A percentile compares a stretch with the other conserved stretches of the same genome.
Conservation (phyloP, 2,888 invertebrate genomes). For the Drosophila lacicola region DNA sequence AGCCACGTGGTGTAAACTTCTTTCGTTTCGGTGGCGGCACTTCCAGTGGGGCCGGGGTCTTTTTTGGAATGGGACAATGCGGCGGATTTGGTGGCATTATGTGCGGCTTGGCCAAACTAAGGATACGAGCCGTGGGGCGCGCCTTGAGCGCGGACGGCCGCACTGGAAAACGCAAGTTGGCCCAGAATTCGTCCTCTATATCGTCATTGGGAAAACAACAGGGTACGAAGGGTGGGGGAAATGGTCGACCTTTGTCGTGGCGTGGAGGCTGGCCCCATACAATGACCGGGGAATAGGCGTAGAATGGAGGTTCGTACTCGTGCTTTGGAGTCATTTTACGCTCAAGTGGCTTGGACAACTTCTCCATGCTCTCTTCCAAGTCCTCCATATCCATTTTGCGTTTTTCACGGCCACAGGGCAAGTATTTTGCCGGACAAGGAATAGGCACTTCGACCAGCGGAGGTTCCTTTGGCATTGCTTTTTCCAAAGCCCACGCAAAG, state of each 20-base stretch:
- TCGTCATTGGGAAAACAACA: slow-evolving; percentile 74
- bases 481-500: slow-evolving; percentile 44
- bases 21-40: slow-evolving; percentile 59
- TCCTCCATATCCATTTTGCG: slow-evolving; percentile 31
- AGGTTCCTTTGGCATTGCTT: slow-evolving; percentile 45
- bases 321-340: slow-evolving; percentile 65
- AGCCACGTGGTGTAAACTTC: slow-evolving; percentile 75
- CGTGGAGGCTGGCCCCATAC: slow-evolving; percentile 59
- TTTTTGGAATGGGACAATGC: slow-evolving; percentile 78
- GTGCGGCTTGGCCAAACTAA: slow-evolving; percentile 69
- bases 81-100: slow-evolving; percentile 65
- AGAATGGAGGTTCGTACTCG: slow-evolving; percentile 3
- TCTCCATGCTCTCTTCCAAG: slow-evolving; percentile 28
- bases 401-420: slow-evolving; percentile 43
- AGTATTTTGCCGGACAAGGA: slow-evolving; percentile 42
- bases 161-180: slow-evolving; percentile 74
- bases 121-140: slow-evolving; percentile 63
- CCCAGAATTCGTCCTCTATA: slow-evolving; percentile 75
- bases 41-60: slow-evolving; percentile 24
- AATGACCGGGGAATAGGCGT: slow-evolving; percentile 69
- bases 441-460: background rate
- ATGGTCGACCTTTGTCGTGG: slow-evolving; percentile 74
- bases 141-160: slow-evolving; percentile 67
- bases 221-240: slow-evolving; percentile 63
- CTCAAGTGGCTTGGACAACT: slow-evolving; percentile 54